These are phyloP conservation scores for Montipora sp. DNA, from an alignment of 64 coral and sea anemone species.

Conservation along the genomic window DNA sequence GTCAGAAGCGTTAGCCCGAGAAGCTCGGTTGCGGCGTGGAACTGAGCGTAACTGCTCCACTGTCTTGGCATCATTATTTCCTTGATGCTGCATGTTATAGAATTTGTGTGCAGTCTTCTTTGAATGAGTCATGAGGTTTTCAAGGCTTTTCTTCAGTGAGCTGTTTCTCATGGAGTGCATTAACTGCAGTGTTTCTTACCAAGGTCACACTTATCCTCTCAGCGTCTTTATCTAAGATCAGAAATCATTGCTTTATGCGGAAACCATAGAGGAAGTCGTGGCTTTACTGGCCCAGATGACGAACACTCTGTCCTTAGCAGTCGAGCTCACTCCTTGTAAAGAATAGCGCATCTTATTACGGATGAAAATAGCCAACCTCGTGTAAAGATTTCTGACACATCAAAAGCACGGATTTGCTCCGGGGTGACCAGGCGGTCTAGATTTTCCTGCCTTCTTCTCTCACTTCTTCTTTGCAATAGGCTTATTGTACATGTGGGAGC, in stretches of 20 bases:
- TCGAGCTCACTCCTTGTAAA: constrained; percentile 2
- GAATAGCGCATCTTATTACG: constrained; percentile 33
- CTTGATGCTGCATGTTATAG: constrained; percentile 3
- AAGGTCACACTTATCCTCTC: constrained; percentile 24
- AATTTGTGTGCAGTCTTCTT: constrained; percentile 54
- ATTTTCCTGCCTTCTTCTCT: not conserved
- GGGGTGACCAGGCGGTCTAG: not conserved
- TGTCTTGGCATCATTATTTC: constrained; percentile 49
- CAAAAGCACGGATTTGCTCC: not conserved
- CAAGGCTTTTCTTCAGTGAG: constrained; percentile 64
- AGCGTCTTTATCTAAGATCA: constrained; percentile 41
- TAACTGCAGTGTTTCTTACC: constrained; percentile 1
- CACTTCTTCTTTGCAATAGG: not conserved
- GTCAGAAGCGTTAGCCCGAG: not conserved
- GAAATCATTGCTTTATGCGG: constrained; percentile 24
- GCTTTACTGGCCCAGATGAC: constrained; percentile 24
- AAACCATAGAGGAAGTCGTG: constrained; percentile 51
- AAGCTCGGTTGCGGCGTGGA: not conserved
- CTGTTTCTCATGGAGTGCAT: constrained; percentile 17
- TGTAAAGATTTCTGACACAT: constrained; percentile 19
- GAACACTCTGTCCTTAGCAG: constrained; percentile 21
- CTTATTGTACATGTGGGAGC: not conserved
- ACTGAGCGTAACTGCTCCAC: not conserved
- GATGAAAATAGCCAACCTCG: constrained; percentile 30
- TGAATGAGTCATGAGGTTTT: constrained; percentile 54